Percentiles rank a stretch among this genome's conserved stretches.
Evolutionary conservation across 2,113 vertebrate genomes (phyloP).

Genomic region (Thalassarche chlororhynchos): DNA sequence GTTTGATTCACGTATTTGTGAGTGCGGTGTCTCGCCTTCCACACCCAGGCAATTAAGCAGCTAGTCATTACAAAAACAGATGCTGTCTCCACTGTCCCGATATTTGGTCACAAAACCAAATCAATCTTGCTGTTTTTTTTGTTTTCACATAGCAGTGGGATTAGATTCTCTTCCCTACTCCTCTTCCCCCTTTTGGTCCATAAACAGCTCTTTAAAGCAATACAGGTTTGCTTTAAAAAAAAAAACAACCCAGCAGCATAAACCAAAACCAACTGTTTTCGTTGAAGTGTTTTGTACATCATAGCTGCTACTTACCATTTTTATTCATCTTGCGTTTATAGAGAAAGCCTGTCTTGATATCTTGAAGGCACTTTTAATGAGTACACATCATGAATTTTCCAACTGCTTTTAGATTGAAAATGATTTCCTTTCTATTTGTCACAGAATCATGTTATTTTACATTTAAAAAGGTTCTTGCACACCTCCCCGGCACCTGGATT

Average conservation of each 20-base stretch:
- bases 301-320: conserved; percentile 5
- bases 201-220: neutral
- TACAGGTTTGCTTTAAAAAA: neutral
- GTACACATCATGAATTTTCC: conserved; percentile 46
- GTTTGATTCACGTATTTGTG: neutral
- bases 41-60: neutral
- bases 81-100: neutral
- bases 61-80: neutral
- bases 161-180: neutral
- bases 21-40: neutral
- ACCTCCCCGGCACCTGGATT: conserved; percentile 4
- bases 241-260: neutral
- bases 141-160: neutral
- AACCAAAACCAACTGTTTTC: neutral
- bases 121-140: neutral
- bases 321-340: conserved; percentile 14
- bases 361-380: conserved; percentile 61
- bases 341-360: conserved; percentile 28
- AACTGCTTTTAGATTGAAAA: conserved; percentile 39
- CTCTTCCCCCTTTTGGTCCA: neutral
- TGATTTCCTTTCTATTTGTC: conserved; percentile 44
- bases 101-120: neutral
- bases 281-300: neutral
- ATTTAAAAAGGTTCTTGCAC: conserved; percentile 56
- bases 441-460: conserved; percentile 53